A percentile compares a stretch with the other conserved stretches of the same genome.
Conservation (phyloP, 2,113 vertebrate genomes). For the Athene noctua region DNA sequence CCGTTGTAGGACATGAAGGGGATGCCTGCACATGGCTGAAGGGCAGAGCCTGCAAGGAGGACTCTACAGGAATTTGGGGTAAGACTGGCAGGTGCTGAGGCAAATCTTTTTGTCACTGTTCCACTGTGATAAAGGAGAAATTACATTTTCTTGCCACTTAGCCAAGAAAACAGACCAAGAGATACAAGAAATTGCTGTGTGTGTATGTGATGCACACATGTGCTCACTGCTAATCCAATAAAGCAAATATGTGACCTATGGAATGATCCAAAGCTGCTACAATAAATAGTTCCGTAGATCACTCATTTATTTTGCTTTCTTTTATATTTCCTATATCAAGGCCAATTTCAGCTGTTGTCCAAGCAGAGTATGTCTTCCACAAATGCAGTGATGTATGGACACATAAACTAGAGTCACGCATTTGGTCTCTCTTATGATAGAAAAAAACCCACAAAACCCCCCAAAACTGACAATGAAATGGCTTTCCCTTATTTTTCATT, state of each 20-base stretch:
- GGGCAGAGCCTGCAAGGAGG: background rate
- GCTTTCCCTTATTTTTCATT: background rate
- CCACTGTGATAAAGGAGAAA: background rate
- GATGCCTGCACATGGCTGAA: background rate
- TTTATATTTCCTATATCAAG: background rate
- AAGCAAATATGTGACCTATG: conserved; percentile 4
- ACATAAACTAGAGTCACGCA: background rate
- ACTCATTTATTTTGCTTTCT: background rate
- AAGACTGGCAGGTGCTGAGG: background rate
- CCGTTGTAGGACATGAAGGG: accelerated
- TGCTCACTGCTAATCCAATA: conserved; percentile 13
- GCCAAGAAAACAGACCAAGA: background rate
- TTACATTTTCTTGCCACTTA: background rate
- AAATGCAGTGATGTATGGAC: background rate
- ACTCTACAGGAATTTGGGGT: background rate
- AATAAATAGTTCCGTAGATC: background rate
- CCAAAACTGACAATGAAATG: background rate
- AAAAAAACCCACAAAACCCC: accelerated
- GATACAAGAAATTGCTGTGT: background rate
- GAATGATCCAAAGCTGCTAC: conserved; percentile 15
- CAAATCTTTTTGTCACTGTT: background rate
- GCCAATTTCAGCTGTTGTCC: background rate
- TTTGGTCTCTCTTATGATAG: background rate
- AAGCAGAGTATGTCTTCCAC: background rate
- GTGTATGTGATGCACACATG: background rate